A percentile compares a stretch with the other conserved stretches of the same genome.
phyloP scores from a whole-genome alignment of 2,797 vertebrate species.

The Notolabrus celidotus region DNA sequence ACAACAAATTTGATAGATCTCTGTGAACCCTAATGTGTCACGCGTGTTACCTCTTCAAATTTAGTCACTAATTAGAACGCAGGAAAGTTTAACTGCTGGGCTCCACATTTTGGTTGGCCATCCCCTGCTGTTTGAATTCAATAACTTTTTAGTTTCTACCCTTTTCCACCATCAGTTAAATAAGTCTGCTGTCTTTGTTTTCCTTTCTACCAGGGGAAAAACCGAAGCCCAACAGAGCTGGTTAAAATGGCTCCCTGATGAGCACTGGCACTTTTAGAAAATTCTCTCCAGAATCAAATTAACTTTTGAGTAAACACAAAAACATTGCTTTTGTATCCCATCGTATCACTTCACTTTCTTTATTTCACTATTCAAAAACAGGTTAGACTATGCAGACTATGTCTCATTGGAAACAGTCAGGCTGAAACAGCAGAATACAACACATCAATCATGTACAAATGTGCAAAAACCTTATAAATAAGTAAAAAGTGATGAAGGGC shows the following conservation, averaged over 20 bases:
- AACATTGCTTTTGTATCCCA: neutral
- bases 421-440: slow-evolving; percentile 5
- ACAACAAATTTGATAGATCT: slow-evolving; percentile 1
- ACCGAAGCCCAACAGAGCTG: slow-evolving; percentile 11
- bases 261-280: neutral
- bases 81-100: neutral
- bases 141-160: neutral
- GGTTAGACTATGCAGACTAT: neutral
- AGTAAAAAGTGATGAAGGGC: slow-evolving; percentile 13
- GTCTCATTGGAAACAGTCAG: neutral
- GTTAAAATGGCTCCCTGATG: slow-evolving; percentile 32
- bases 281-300: slow-evolving; percentile 7
- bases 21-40: neutral
- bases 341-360: slow-evolving; percentile 1
- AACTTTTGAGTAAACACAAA: slow-evolving; percentile 17
- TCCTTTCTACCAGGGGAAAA: slow-evolving; percentile 1
- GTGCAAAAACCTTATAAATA: slow-evolving; percentile 22
- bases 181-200: slow-evolving; percentile 21
- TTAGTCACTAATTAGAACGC: slow-evolving; percentile 3
- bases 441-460: slow-evolving; percentile 6
- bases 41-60: slow-evolving; percentile 2
- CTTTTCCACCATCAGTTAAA: neutral
- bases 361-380: neutral
- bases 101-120: slow-evolving; percentile 4
- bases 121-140: slow-evolving; percentile 20